Evolutionary conservation across 1,140 invertebrate genomes (phyloP).

Genomic region (Notospermus geniculatus): DNA sequence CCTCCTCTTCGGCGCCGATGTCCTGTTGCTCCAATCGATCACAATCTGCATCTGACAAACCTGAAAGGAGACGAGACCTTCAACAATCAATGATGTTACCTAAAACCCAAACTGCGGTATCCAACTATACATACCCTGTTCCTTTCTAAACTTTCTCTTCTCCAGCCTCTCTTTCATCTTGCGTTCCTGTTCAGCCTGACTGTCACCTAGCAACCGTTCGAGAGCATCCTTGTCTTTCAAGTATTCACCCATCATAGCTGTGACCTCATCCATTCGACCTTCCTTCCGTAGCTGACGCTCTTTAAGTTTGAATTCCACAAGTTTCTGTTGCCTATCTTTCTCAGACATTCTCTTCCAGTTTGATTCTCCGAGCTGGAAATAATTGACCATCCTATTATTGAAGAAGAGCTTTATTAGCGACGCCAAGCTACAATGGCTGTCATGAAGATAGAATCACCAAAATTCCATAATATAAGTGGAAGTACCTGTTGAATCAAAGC

Average conservation of each 20-base stretch:
- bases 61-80: no score
- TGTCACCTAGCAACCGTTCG: conserved; percentile 37
- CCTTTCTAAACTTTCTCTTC: conserved; percentile 21
- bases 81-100: no score
- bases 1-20: conserved; percentile 35
- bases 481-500: conserved; percentile 40
- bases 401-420: no score
- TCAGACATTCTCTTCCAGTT: conserved; percentile 43
- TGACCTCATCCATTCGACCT: conserved; percentile 41
- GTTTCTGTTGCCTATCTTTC: conserved; percentile 37
- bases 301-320: conserved; percentile 42
- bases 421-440: no score
- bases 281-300: conserved; percentile 37
- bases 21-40: conserved; percentile 38
- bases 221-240: conserved; percentile 38
- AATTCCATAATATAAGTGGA: not conserved
- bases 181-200: conserved; percentile 33
- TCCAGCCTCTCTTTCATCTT: conserved; percentile 40
- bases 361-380: conserved; percentile 35
- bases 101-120: not conserved
- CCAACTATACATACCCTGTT: not conserved
- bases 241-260: conserved; percentile 33
- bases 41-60: conserved; percentile 40
- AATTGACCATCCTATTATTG: no score
- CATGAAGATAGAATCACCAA: no score